Evolutionary conservation across 2,113 vertebrate species (phyloP), one percentile per base, ranked within the genome.

Genomic region (Acrocephalus kingi): DNA sequence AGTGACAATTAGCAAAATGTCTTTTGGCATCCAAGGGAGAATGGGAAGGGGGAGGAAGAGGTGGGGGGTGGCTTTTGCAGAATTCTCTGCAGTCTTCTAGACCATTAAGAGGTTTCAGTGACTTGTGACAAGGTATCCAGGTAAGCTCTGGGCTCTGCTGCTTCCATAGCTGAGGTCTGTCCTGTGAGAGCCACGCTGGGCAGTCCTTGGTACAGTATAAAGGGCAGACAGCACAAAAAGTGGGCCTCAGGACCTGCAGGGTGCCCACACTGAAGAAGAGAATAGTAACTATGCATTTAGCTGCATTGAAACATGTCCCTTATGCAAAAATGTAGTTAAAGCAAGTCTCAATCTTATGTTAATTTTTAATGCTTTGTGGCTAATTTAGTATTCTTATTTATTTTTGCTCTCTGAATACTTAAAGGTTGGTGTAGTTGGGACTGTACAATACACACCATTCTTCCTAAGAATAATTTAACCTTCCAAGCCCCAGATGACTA

Each of bases 1-100:
- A 98, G 99, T 97, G 35, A 49, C n/a, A 62, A 21, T 33, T 52
- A 51, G 31, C 54, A 73, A 79, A 71, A 64, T 33, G 3, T n/a
- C 48, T 37, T 73, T 45, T 85, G 61, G 33, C 54, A 35, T 71
- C 31, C 48, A 41, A 28, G 39, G 63, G 51, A 69, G 45, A 64
- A 14, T 7, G 46, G 37, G 28, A 79, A 80, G 8, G 15, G 48
- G 56, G 68, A 75, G 56, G 43, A 83, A 11, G 68, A 94, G 46
- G 55, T 0, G 1, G 31, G 31, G 12, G 12, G 9, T 77, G 64
- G 30, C 20, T 76, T 80, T 69, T 73, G 27, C n/a, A 66, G 83
- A 61, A 28, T 83, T 45, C 19, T 73, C 28, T 63, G 61, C 41
- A 8, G 41, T 46, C 37, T 71, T 54, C 9, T 20, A 55, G 69